Percentiles rank a stretch among this genome's conserved stretches.
Conservation (phyloP, 2,888 invertebrate species). For the Tillus elongatus region DNA sequence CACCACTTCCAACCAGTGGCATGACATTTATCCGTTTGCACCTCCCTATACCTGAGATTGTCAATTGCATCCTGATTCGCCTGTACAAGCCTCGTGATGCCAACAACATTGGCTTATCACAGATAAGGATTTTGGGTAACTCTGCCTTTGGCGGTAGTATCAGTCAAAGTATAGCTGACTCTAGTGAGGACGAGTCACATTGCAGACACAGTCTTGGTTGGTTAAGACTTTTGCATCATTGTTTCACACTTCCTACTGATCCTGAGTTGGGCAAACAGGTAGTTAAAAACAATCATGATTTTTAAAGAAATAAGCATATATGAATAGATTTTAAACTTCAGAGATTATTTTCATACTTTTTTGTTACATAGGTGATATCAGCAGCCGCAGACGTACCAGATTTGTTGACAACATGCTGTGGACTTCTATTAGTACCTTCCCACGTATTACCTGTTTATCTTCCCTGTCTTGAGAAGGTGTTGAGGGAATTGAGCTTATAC, state of each 20-base stretch:
- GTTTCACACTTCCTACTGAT: constrained; percentile 50
- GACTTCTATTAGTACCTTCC: constrained; percentile 60
- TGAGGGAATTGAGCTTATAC: constrained; percentile 60
- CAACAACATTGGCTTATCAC: constrained; percentile 81
- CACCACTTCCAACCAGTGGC: constrained; percentile 79
- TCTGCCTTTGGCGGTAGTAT: constrained; percentile 67
- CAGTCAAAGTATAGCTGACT: constrained; percentile 33
- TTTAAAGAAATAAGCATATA: too few relatives aligned
- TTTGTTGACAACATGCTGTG: constrained; percentile 61
- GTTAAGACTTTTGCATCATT: constrained; percentile 73
- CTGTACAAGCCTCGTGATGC: constrained; percentile 81
- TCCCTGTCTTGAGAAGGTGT: constrained; percentile 56
- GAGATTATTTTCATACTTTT: too few relatives aligned
- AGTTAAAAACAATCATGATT: too few relatives aligned
- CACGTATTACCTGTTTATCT: constrained; percentile 53
- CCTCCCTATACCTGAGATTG: constrained; percentile 74
- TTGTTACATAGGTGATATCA: constrained; percentile 46
- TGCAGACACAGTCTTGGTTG: constrained; percentile 55
- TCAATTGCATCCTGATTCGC: constrained; percentile 65
- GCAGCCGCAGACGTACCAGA: constrained; percentile 59
- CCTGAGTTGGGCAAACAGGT: constrained; percentile 21
- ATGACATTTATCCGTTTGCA: constrained; percentile 79
- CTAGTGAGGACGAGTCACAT: constrained; percentile 47
- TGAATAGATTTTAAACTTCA: too few relatives aligned
- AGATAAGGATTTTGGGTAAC: constrained; percentile 75